Evolutionary conservation across 2,113 vertebrate genomes (phyloP).

Genomic region (Xyliphius kryptos): DNA sequence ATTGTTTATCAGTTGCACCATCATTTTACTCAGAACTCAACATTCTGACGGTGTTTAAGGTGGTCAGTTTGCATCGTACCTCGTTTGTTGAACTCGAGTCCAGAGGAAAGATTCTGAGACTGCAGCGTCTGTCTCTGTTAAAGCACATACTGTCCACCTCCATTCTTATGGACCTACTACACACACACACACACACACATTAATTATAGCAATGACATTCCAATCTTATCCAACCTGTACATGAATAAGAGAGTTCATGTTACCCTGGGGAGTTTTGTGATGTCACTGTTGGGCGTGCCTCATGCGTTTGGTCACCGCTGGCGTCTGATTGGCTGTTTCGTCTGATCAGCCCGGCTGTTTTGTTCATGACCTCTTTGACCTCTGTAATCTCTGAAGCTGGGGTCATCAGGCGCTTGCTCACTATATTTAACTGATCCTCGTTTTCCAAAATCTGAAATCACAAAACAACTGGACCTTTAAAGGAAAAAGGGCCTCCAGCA

Average conservation of each 20-base stretch:
- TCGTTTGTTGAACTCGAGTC: conserved; percentile 19
- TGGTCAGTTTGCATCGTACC: conserved; percentile 9
- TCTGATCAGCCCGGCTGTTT: conserved; percentile 42
- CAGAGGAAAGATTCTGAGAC: conserved; percentile 33
- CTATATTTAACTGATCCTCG: conserved; percentile 55
- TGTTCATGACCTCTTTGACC: conserved; percentile 41
- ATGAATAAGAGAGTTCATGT: too few relatives aligned
- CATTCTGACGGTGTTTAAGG: too few relatives aligned
- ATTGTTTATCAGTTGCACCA: too few relatives aligned
- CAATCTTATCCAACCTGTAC: too few relatives aligned
- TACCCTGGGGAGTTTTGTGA: too few relatives aligned
- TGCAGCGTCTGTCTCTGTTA: conserved; percentile 41
- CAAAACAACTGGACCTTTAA: background rate
- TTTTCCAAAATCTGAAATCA: conserved; percentile 60
- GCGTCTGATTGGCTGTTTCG: conserved; percentile 59
- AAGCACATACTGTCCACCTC: conserved; percentile 31
- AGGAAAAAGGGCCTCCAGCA: too few relatives aligned
- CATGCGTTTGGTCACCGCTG: conserved; percentile 28
- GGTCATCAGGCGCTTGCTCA: conserved; percentile 32
- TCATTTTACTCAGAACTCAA: too few relatives aligned
- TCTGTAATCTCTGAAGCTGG: conserved; percentile 40
- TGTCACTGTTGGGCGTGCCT: too few relatives aligned
- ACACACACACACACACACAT: conserved; percentile 4
- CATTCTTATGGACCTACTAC: conserved; percentile 25
- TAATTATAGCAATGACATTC: too few relatives aligned